Evolutionary conservation across 2,888 invertebrate species (phyloP).

Genomic region (Crocallis elinguaria): DNA sequence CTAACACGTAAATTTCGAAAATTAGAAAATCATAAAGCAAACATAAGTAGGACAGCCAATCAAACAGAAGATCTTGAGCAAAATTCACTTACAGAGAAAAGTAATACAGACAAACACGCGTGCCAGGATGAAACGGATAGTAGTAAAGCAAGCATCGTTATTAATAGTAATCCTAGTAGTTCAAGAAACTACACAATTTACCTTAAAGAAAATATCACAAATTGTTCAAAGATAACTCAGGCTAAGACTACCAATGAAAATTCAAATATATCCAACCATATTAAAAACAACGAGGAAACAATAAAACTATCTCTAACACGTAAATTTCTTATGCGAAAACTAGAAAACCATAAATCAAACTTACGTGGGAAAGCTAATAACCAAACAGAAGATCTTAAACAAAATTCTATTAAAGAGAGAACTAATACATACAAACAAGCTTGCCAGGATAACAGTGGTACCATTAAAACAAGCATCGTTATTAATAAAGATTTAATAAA

Average conservation of each 20-base stretch:
- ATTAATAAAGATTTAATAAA: too few relatives aligned
- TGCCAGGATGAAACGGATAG: too few relatives aligned
- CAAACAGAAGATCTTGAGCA: not conserved
- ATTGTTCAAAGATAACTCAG: not conserved
- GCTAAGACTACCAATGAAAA: not conserved
- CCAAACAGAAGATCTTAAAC: not conserved
- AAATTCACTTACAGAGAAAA: not conserved
- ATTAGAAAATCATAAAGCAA: not conserved
- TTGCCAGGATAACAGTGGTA: too few relatives aligned
- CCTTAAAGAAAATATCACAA: not conserved
- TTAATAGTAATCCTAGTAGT: not conserved
- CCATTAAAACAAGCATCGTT: too few relatives aligned
- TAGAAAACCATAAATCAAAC: not conserved
- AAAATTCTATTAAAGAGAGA: not conserved
- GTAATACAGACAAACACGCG: not conserved
- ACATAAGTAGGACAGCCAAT: not conserved
- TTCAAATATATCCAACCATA: not conserved
- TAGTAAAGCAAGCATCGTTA: too few relatives aligned
- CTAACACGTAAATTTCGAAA: too few relatives aligned
- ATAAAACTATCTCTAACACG: not conserved
- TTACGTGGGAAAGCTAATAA: not conserved
- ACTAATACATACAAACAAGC: not conserved
- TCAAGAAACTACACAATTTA: not conserved
- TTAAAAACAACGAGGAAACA: not conserved
- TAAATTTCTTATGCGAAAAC: slow-evolving; percentile 2